phyloP scores from a whole-genome alignment of 2,888 invertebrate genomes.

The Steinernema scapterisci region DNA sequence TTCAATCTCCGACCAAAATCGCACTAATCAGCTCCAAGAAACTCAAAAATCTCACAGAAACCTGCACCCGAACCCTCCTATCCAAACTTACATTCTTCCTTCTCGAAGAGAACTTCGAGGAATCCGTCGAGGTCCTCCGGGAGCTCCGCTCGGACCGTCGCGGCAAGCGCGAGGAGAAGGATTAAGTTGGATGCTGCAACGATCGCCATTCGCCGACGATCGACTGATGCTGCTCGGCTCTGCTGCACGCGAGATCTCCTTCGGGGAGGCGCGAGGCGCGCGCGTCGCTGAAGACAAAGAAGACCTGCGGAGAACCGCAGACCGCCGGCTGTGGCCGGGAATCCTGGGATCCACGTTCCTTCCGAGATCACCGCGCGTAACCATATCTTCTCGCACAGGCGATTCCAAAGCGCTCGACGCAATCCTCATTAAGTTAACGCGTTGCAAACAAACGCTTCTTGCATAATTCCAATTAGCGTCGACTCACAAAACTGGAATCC shows the following conservation, averaged over 20 bases:
- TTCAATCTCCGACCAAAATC: background rate
- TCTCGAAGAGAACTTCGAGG: slow-evolving; percentile 63
- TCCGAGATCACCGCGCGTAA: background rate
- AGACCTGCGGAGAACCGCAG: slow-evolving; percentile 13
- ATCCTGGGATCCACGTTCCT: background rate
- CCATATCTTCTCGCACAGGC: background rate
- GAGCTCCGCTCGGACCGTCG: slow-evolving; percentile 43
- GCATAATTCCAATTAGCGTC: too few relatives aligned
- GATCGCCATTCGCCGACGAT: slow-evolving; percentile 24
- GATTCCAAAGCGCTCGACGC: background rate
- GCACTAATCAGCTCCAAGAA: background rate
- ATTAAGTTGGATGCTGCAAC: slow-evolving; percentile 28
- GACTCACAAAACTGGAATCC: too few relatives aligned
- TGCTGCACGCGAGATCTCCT: slow-evolving; percentile 2
- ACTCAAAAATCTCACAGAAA: background rate
- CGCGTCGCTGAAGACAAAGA: background rate
- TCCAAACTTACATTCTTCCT: slow-evolving; percentile 58
- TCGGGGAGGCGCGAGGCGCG: slow-evolving; percentile 19
- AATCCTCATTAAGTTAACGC: too few relatives aligned
- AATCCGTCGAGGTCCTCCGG: slow-evolving; percentile 63
- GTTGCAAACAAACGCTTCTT: too few relatives aligned
- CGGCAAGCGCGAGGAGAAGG: slow-evolving; percentile 31
- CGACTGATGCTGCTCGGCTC: slow-evolving; percentile 3
- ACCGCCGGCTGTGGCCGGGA: background rate
- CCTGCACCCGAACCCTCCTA: background rate